Conservation (phyloP, 1,140 invertebrate genomes). For the Chymomyza costata region DNA sequence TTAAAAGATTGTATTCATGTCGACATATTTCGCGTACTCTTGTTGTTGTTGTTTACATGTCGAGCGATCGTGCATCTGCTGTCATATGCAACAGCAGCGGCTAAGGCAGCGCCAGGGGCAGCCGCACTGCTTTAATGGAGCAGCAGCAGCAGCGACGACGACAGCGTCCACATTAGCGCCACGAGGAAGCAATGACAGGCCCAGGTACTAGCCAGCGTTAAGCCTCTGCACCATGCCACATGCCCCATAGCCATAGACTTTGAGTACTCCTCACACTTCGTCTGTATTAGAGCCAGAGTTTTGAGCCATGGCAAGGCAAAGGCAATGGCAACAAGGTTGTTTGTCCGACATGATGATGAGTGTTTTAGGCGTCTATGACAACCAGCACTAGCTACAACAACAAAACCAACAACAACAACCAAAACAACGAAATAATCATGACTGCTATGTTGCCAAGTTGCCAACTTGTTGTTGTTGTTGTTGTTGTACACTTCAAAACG, state of each 20-base stretch:
- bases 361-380: slow-evolving; percentile 60
- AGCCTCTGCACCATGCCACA: slow-evolving; percentile 5
- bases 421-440: slow-evolving; percentile 51
- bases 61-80: slow-evolving; percentile 38
- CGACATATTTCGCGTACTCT: slow-evolving; percentile 52
- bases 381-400: slow-evolving; percentile 9
- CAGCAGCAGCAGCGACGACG: slow-evolving; percentile 34
- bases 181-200: slow-evolving; percentile 55
- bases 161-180: slow-evolving; percentile 61
- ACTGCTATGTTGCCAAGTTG: slow-evolving; percentile 64
- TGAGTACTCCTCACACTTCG: slow-evolving; percentile 2
- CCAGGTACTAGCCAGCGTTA: slow-evolving; percentile 14
- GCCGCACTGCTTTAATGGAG: slow-evolving; percentile 54
- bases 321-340: slow-evolving; percentile 63
- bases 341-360: slow-evolving; percentile 70
- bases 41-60: slow-evolving; percentile 32
- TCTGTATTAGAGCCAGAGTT: slow-evolving; percentile 2
- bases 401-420: slow-evolving; percentile 12
- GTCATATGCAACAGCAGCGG: slow-evolving; percentile 44
- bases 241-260: no score
- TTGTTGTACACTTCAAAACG: no score
- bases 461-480: no score
- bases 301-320: slow-evolving; percentile 15
- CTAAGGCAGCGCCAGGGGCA: slow-evolving; percentile 16
- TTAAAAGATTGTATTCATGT: slow-evolving; percentile 72